phyloP scores from a whole-genome alignment of 2,113 vertebrate genomes.

The Xiphophorus maculatus region DNA sequence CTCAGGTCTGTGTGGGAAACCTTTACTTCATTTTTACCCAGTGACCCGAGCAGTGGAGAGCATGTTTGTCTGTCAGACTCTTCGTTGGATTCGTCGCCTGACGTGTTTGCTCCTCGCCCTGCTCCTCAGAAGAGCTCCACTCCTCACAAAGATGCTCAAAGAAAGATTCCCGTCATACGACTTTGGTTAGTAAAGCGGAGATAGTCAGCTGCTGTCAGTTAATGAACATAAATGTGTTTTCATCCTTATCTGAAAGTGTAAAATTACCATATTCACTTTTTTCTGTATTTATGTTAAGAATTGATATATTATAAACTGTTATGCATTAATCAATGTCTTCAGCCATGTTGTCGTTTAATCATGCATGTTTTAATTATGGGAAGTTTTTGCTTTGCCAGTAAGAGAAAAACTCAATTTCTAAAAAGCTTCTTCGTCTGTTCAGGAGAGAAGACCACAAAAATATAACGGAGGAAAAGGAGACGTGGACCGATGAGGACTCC shows the following conservation, averaged over 20 bases:
- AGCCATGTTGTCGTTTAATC: neutral
- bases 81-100: constrained; percentile 25
- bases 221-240: neutral
- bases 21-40: neutral
- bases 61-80: neutral
- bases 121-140: constrained; percentile 55
- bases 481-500: constrained; percentile 71
- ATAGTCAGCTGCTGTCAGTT: neutral
- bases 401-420: neutral
- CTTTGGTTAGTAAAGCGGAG: constrained; percentile 47
- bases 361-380: neutral
- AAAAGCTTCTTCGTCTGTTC: neutral
- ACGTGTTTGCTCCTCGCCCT: accelerated
- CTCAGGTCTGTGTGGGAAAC: neutral
- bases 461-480: constrained; percentile 55
- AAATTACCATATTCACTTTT: no score
- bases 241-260: neutral
- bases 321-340: no score
- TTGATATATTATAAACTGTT: no score
- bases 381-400: neutral
- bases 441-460: constrained; percentile 49
- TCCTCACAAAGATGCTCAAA: constrained; percentile 24
- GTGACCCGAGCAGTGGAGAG: neutral
- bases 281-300: no score
- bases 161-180: neutral